Evolutionary conservation across 2,888 invertebrate species (phyloP).

Genomic region (Rhodophaea formosa): DNA sequence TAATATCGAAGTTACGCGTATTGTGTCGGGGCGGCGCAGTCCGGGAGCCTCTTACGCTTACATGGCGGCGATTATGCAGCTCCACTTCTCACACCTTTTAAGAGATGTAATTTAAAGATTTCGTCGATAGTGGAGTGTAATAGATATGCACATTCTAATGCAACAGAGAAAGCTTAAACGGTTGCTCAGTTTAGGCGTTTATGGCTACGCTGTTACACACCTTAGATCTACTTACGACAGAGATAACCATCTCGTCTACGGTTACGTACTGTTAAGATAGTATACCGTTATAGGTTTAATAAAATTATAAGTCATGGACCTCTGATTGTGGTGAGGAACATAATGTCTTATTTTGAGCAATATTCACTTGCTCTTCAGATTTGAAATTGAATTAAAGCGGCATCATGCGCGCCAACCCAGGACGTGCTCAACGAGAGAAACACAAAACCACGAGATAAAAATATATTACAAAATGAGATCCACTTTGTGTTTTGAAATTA

Average conservation of each 20-base stretch:
- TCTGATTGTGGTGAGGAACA: conserved; percentile 43
- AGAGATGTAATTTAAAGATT: conserved; percentile 59
- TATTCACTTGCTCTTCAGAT: conserved; percentile 46
- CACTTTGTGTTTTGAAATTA: conserved; percentile 81
- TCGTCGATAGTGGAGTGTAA: conserved; percentile 42
- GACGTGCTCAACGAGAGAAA: conserved; percentile 70
- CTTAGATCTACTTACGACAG: conserved; percentile 14
- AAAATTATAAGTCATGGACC: conserved; percentile 20
- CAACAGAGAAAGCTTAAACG: conserved; percentile 39
- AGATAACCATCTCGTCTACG: conserved; percentile 8
- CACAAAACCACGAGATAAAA: conserved; percentile 79
- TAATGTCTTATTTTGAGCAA: conserved; percentile 63
- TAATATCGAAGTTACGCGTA: conserved; percentile 70
- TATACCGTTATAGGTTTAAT: conserved; percentile 19
- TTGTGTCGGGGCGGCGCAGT: conserved; percentile 45
- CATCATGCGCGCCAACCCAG: conserved; percentile 54
- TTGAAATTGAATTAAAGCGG: conserved; percentile 61
- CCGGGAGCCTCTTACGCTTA: conserved; percentile 45
- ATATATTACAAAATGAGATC: conserved; percentile 79
- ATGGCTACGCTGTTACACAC: conserved; percentile 6
- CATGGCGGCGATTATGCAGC: conserved; percentile 51
- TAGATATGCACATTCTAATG: conserved; percentile 62
- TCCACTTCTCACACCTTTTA: conserved; percentile 66
- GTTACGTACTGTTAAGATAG: conserved; percentile 11
- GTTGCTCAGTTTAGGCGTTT: conserved; percentile 25